These are phyloP conservation scores for Pteria penguin DNA, from an alignment of 2,888 invertebrate genomes.

Conservation along the genomic window DNA sequence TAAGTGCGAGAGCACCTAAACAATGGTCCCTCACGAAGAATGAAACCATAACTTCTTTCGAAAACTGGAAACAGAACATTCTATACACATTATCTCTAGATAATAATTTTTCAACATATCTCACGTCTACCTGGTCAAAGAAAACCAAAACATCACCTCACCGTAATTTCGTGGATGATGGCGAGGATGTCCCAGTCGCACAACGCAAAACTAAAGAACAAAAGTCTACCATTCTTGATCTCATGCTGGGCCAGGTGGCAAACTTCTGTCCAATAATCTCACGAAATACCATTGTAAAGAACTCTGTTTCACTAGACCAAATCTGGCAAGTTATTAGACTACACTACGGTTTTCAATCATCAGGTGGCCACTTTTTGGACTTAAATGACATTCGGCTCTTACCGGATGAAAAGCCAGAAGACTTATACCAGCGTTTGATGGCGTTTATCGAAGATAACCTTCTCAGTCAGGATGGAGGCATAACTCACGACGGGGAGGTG, in stretches of 20 bases:
- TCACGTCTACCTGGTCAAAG: constrained; percentile 33
- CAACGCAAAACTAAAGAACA: no score
- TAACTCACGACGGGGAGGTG: constrained; percentile 48
- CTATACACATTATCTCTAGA: constrained; percentile 44
- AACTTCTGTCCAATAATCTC: no score
- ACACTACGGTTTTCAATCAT: constrained; percentile 49
- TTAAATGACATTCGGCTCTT: constrained; percentile 44
- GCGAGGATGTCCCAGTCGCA: constrained; percentile 21
- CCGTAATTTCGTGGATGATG: constrained; percentile 25
- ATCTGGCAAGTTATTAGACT: constrained; percentile 46
- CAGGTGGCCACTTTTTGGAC: constrained; percentile 50
- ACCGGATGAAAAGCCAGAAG: constrained; percentile 52
- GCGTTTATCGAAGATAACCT: constrained; percentile 53
- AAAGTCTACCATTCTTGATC: no score
- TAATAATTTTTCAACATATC: constrained; percentile 39
- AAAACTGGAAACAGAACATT: constrained; percentile 46
- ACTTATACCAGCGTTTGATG: constrained; percentile 50
- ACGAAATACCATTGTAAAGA: no score
- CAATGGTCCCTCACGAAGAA: constrained; percentile 41
- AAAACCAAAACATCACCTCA: constrained; percentile 36
- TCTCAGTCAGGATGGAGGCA: constrained; percentile 26
- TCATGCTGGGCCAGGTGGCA: no score
- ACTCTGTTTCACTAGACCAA: constrained; percentile 33
- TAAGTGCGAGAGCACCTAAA: constrained; percentile 40
- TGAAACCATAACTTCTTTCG: constrained; percentile 45